A percentile compares a stretch with the other conserved stretches of the same genome.
These are phyloP conservation scores for Magallana ariakensis DNA, from an alignment of 1,140 invertebrate genomes.

Conservation along the genomic window DNA sequence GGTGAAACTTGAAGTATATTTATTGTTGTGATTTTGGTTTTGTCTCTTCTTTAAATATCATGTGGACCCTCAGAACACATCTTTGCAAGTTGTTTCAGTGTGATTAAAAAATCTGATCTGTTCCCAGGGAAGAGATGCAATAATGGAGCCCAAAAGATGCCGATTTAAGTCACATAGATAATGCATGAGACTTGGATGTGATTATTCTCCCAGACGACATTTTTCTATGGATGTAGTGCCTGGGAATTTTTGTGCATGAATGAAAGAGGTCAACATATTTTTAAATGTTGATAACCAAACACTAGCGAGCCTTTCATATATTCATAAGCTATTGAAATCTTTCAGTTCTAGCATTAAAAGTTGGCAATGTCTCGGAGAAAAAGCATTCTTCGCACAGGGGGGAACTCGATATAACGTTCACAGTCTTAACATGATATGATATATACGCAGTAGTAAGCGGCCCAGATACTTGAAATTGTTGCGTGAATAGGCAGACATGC, in stretches of 20 bases:
- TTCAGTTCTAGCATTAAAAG: not conserved
- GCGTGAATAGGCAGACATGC: constrained; percentile 15
- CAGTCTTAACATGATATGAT: not conserved
- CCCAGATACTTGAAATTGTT: constrained; percentile 29
- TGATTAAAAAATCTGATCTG: too few species aligned
- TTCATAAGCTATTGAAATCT: constrained; percentile 7
- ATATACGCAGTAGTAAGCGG: not conserved
- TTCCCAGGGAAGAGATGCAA: too few species aligned
- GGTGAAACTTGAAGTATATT: too few species aligned
- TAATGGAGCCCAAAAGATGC: too few species aligned
- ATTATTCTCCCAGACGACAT: not conserved
- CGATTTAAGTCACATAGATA: not conserved
- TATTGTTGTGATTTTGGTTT: too few species aligned
- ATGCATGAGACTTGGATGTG: not conserved
- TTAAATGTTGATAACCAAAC: not conserved
- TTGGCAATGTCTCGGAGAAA: not conserved
- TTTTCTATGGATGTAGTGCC: not conserved
- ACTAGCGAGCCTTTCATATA: not conserved
- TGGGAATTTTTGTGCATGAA: constrained; percentile 24
- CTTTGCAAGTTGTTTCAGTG: too few species aligned
- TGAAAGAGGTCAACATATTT: constrained; percentile 29
- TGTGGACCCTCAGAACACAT: too few species aligned
- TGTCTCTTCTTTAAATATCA: too few species aligned
- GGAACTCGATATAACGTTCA: not conserved
- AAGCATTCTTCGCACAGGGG: not conserved